phyloP scores from a whole-genome alignment of 2,797 vertebrate species.

The Myiotriccus ornatus region DNA sequence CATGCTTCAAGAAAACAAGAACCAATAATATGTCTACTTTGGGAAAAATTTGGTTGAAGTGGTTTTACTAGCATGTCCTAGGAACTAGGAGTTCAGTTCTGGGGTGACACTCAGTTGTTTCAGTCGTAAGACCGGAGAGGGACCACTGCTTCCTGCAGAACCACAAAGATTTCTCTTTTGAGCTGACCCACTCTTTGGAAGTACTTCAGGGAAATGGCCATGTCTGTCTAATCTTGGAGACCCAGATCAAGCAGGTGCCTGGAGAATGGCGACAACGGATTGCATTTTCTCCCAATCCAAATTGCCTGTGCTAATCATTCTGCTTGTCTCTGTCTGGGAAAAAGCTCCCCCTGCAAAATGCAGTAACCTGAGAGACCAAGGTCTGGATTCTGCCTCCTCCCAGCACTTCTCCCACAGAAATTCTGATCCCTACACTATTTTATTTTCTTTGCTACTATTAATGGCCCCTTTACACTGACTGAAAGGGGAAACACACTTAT shows the following conservation, averaged over 20 bases:
- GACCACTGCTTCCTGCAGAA: background rate
- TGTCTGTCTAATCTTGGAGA: background rate
- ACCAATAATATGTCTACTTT: background rate
- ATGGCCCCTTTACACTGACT: background rate
- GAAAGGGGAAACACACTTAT: background rate
- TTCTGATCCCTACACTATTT: background rate
- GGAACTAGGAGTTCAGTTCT: background rate
- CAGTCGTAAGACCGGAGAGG: background rate
- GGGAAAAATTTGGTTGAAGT: background rate
- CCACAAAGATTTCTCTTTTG: background rate
- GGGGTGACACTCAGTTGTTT: background rate
- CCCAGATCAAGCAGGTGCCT: background rate
- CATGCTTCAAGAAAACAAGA: background rate
- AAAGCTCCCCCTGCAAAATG: background rate
- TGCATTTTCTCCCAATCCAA: background rate
- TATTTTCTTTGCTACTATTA: background rate
- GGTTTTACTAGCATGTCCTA: background rate
- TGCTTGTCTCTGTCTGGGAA: background rate
- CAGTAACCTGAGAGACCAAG: background rate
- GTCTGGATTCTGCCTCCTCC: background rate
- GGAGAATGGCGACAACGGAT: background rate
- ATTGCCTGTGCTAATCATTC: background rate
- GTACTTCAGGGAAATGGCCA: background rate
- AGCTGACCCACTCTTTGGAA: background rate
- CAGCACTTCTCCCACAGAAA: background rate